Base-by-base conservation (phyloP, 1,140 invertebrate genomes). In the Chlorops oryzae region DNA sequence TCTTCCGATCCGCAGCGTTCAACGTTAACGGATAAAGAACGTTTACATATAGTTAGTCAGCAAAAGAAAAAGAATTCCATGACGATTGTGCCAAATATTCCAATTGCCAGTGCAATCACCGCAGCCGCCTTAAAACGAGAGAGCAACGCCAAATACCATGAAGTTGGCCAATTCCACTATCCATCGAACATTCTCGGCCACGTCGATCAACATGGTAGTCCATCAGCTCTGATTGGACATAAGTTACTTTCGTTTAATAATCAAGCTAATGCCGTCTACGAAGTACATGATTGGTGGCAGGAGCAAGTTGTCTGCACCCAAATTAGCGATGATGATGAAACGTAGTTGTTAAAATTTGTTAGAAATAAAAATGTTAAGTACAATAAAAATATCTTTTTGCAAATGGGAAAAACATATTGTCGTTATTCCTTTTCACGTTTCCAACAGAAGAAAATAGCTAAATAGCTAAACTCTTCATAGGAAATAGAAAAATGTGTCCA, bases 1-100 rank as follows among this genome's bases (percentile, higher is more conserved):
- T 72, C 92, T 35, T 92, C 89, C 37, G 90, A 93, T 76, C 87
- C 88, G 20, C 83, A 87, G 42, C 75, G 87, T 32, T 59, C 61
- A 1, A 68, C 65, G 20, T 40, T 69, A 6, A 77, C 81, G 9
- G 86, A 87, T 43, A 92, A 92, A 67, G 69, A 72, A 50, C 58
- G 68, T 15, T 44, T 69, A n/a, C 62, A 69, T 38, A 69, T 69
- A 23, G 63, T 51, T 41, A 69, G 58, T 24, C 63, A 63, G 39
- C 66, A 68, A 40, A 49, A 68, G 3, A 72, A 72, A 32, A 72
- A 72, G 56, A 63, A 63, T 28, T 69, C 65, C 22, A 68, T 69
- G 65, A 65, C 65, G 18, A 66, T 60, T 0, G 17, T 64, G 35
- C 64, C 61, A 3, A 57, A 58, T 42, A 27, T 47, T 34, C 18